phyloP scores from a whole-genome alignment of 2,888 invertebrate species.

The Microplitis manilae region DNA sequence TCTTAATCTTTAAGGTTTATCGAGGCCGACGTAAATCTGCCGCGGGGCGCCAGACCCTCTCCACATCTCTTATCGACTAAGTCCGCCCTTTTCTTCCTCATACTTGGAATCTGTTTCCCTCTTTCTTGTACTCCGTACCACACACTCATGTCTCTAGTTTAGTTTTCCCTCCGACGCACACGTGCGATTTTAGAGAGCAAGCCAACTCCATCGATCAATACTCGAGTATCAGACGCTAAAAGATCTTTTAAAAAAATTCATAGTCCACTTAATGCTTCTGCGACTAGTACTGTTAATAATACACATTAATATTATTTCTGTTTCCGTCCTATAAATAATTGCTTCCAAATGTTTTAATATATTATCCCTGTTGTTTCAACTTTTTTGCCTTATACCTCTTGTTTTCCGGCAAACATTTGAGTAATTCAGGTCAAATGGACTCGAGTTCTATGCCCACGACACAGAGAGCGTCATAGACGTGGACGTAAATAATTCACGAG shows the following conservation, averaged over 20 bases:
- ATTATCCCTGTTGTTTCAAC: background rate
- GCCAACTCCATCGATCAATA: constrained; percentile 27
- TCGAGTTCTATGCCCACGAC: constrained; percentile 23
- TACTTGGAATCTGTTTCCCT: constrained; percentile 27
- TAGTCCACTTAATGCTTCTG: no score
- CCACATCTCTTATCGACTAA: constrained; percentile 58
- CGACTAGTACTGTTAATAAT: no score
- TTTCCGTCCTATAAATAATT: background rate
- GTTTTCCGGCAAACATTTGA: constrained; percentile 11
- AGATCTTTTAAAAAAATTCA: constrained; percentile 2
- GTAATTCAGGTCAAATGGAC: constrained; percentile 46
- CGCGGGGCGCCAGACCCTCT: constrained; percentile 56
- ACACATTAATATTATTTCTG: background rate
- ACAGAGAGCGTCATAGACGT: constrained; percentile 13
- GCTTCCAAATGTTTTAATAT: background rate
- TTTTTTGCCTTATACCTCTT: background rate
- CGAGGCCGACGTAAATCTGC: constrained; percentile 66
- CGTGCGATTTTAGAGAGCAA: constrained; percentile 36
- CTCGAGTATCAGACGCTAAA: constrained; percentile 35
- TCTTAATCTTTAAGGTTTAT: constrained; percentile 67
- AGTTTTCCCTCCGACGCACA: constrained; percentile 47
- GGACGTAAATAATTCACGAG: constrained; percentile 65
- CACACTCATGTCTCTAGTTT: constrained; percentile 33
- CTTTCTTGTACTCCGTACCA: background rate
- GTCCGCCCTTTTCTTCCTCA: constrained; percentile 43